These are phyloP conservation scores for Ageneiosus marmoratus DNA, from an alignment of 2,113 vertebrate genomes.

Conservation along the genomic window DNA sequence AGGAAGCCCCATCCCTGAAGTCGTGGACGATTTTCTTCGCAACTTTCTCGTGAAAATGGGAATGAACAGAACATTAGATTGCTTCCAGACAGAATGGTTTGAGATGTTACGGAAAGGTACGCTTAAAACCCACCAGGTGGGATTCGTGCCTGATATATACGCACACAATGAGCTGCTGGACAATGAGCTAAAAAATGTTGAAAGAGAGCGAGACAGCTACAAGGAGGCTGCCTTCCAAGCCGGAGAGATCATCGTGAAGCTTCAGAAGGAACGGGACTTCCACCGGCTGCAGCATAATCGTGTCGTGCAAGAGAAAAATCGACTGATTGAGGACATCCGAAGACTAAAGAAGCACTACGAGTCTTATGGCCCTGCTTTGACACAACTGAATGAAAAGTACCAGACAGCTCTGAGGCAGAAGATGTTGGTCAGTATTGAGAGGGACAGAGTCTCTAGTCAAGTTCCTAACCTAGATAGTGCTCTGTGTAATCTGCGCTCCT, in stretches of 20 bases:
- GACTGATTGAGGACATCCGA: conserved; percentile 80
- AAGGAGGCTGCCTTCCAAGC: conserved; percentile 69
- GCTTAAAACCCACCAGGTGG: conserved; percentile 56
- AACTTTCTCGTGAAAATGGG: conserved; percentile 84
- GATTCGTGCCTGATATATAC: conserved; percentile 77
- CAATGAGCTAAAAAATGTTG: conserved; percentile 71
- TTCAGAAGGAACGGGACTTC: conserved; percentile 80
- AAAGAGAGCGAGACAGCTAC: conserved; percentile 76
- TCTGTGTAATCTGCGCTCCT: conserved; percentile 51
- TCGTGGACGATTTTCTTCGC: conserved; percentile 83
- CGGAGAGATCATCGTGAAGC: conserved; percentile 72
- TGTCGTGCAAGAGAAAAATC: conserved; percentile 83
- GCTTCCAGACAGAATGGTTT: conserved; percentile 91
- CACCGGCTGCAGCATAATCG: conserved; percentile 82
- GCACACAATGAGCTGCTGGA: conserved; percentile 76
- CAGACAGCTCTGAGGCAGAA: conserved; percentile 77
- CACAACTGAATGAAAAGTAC: conserved; percentile 81
- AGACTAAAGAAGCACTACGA: conserved; percentile 82
- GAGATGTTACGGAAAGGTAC: conserved; percentile 78
- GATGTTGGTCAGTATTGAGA: conserved; percentile 76
- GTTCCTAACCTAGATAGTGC: conserved; percentile 62
- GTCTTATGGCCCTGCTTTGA: conserved; percentile 76
- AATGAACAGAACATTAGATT: conserved; percentile 86
- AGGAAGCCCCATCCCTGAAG: conserved; percentile 62
- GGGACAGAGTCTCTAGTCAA: conserved; percentile 74